These are phyloP conservation scores for Cynopterus brachyotis DNA, from an alignment of 2,113 vertebrate genomes.

Conservation along the genomic window DNA sequence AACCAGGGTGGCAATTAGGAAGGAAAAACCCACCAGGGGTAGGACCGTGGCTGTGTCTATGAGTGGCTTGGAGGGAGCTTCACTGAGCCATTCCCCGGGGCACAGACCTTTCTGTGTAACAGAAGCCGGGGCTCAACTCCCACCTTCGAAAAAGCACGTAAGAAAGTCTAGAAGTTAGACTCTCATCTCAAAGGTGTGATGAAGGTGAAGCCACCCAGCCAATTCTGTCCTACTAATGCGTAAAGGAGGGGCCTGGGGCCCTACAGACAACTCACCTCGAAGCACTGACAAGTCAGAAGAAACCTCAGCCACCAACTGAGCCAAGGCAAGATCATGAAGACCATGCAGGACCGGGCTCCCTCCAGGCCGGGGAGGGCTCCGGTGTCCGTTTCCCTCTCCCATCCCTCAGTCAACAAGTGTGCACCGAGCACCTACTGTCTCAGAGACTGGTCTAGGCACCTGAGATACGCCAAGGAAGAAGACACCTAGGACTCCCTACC, in stretches of 20 bases:
- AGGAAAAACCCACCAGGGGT: neutral
- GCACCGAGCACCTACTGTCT: neutral
- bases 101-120: no score
- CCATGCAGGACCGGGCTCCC: neutral
- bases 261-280: neutral
- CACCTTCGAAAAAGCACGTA: neutral
- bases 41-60: fast-evolving
- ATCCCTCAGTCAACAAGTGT: neutral
- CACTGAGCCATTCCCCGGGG: neutral
- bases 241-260: neutral
- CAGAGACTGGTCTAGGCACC: neutral
- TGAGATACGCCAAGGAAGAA: neutral
- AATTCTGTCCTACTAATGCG: neutral
- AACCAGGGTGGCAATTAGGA: neutral
- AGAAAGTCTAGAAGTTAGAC: neutral
- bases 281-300: neutral
- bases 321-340: neutral
- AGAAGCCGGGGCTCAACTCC: neutral
- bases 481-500: neutral
- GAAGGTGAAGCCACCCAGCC: neutral
- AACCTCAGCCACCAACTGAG: neutral
- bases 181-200: neutral
- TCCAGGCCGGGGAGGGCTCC: fast-evolving
- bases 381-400: neutral
- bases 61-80: neutral